A percentile compares a stretch with the other conserved stretches of the same genome.
Conservation (phyloP, 2,888 invertebrate species). For the Carcina quercana region DNA sequence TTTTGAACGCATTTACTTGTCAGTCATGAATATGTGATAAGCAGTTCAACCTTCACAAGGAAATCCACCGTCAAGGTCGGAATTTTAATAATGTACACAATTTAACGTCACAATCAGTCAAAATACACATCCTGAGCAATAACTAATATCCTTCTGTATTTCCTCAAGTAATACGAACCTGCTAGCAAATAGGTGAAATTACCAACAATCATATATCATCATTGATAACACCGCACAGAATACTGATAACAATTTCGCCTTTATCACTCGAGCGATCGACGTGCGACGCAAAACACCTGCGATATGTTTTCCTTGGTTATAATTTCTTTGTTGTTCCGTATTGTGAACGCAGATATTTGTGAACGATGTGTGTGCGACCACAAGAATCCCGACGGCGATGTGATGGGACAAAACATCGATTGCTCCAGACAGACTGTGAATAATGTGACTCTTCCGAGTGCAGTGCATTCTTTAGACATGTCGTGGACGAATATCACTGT, state of each 20-base stretch:
- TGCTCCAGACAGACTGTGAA: conserved; percentile 28
- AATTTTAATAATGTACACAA: too few relatives aligned
- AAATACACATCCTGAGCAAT: too few relatives aligned
- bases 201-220: conserved; percentile 43
- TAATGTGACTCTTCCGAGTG: conserved; percentile 35
- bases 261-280: conserved; percentile 4
- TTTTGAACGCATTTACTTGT: too few relatives aligned
- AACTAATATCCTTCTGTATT: too few relatives aligned
- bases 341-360: neutral
- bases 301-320: neutral
- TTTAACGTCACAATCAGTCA: too few relatives aligned
- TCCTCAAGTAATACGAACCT: too few relatives aligned
- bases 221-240: conserved; percentile 35
- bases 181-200: conserved; percentile 52
- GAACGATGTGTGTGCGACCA: neutral
- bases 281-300: neutral
- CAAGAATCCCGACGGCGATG: conserved; percentile 30
- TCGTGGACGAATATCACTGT: conserved; percentile 44
- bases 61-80: too few relatives aligned
- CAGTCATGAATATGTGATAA: too few relatives aligned
- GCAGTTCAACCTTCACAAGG: too few relatives aligned
- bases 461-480: conserved; percentile 42
- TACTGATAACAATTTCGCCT: conserved; percentile 28
- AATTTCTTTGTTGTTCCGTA: neutral
- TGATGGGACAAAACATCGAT: conserved; percentile 36